A percentile compares a stretch with the other conserved stretches of the same genome.
phyloP scores from a whole-genome alignment of 2,113 vertebrate genomes.

The Grammomys dolichurus region DNA sequence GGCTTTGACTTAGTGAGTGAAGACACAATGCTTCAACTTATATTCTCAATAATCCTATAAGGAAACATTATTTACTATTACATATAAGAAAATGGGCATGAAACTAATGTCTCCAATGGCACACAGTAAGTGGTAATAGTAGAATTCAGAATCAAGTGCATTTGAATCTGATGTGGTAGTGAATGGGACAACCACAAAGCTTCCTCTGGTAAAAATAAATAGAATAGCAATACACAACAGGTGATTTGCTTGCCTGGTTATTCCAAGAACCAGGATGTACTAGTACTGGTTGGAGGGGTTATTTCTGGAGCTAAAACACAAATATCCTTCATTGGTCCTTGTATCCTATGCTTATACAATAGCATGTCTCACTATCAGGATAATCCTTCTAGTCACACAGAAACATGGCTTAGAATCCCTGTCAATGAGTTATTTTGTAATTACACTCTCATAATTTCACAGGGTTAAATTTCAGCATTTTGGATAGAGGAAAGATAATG shows the following conservation, averaged over 20 bases:
- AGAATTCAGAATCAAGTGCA: neutral
- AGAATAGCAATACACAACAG: neutral
- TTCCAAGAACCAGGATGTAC: neutral
- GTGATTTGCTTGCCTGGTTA: neutral
- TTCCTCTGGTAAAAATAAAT: neutral
- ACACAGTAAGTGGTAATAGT: neutral
- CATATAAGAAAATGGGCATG: neutral
- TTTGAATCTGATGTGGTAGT: neutral
- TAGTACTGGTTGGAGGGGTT: neutral
- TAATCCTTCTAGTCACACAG: neutral
- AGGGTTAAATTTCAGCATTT: slow-evolving; percentile 20
- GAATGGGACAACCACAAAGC: neutral
- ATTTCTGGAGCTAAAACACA: neutral
- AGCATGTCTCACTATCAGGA: neutral
- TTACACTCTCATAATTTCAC: neutral
- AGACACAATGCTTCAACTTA: neutral
- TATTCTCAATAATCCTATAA: neutral
- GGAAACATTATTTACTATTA: neutral
- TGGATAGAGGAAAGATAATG: neutral
- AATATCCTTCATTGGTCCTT: neutral
- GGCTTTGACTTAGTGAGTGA: neutral
- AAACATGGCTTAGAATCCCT: neutral
- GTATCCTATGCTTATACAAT: neutral
- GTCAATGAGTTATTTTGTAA: neutral
- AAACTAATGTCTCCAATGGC: neutral